These are phyloP conservation scores for Aphis gossypii DNA, from an alignment of 1,140 invertebrate genomes.

Conservation along the genomic window DNA sequence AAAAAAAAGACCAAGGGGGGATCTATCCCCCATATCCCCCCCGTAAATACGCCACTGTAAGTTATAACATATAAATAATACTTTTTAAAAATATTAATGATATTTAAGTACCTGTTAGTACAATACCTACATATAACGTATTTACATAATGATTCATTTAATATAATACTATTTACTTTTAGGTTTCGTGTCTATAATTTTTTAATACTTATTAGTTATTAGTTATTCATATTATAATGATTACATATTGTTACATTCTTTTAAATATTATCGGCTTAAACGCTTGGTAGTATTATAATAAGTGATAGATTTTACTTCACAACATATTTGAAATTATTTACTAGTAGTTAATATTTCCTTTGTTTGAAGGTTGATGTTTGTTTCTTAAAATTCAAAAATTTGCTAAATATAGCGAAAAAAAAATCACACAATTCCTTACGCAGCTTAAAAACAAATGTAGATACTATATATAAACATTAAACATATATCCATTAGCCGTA, in stretches of 20 bases:
- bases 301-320: not conserved
- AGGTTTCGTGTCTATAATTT: not conserved
- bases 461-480: not conserved
- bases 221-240: not conserved
- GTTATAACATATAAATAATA: not conserved
- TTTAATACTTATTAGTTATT: not conserved
- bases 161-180: not conserved
- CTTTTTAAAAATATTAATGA: not conserved
- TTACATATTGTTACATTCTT: not conserved
- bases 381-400: not conserved
- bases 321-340: not conserved
- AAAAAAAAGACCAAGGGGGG: too few relatives aligned
- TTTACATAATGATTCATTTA: not conserved
- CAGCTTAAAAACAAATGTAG: not conserved
- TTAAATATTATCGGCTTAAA: not conserved
- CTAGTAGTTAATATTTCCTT: not conserved
- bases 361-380: not conserved
- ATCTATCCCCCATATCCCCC: too few relatives aligned
- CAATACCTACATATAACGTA: not conserved
- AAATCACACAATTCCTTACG: not conserved
- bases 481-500: not conserved
- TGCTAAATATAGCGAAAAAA: not conserved
- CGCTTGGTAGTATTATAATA: not conserved
- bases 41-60: too few relatives aligned
- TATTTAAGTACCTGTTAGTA: not conserved